Conservation (phyloP, 2,888 invertebrate species). For the Drosophila mercatorum region DNA sequence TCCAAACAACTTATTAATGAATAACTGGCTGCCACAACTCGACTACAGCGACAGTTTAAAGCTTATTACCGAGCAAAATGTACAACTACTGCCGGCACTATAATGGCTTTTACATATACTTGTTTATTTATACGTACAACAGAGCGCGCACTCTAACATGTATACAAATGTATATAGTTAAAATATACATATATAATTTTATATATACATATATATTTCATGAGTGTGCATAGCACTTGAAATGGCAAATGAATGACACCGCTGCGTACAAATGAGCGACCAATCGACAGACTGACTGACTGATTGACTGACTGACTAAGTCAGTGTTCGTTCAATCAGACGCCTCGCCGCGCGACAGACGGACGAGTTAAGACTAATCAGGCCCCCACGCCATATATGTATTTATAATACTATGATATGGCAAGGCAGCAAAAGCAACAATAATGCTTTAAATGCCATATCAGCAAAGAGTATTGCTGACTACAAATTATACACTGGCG, state of each 20-base stretch:
- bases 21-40: slow-evolving; percentile 58
- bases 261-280: slow-evolving; percentile 68
- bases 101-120: slow-evolving; percentile 40
- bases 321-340: slow-evolving; percentile 7
- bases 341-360: slow-evolving; percentile 3
- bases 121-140: slow-evolving; percentile 18
- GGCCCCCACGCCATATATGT: slow-evolving; percentile 70
- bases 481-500: slow-evolving; percentile 66
- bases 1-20: slow-evolving; percentile 75
- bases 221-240: slow-evolving; percentile 73
- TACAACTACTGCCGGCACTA: slow-evolving; percentile 65
- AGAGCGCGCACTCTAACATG: slow-evolving; percentile 13
- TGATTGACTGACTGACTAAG: slow-evolving; percentile 20
- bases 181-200: not conserved
- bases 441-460: slow-evolving; percentile 79
- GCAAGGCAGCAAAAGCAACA: slow-evolving; percentile 59
- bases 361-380: slow-evolving; percentile 78
- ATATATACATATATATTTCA: slow-evolving; percentile 26
- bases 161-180: slow-evolving; percentile 7
- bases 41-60: slow-evolving; percentile 65
- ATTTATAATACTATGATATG: slow-evolving; percentile 59
- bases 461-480: slow-evolving; percentile 75
- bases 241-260: slow-evolving; percentile 78
- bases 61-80: slow-evolving; percentile 57
- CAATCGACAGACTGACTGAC: slow-evolving; percentile 39